These are phyloP conservation scores for Pocillopora damicornis DNA, from an alignment of 64 coral and sea anemone species.

Conservation along the genomic window DNA sequence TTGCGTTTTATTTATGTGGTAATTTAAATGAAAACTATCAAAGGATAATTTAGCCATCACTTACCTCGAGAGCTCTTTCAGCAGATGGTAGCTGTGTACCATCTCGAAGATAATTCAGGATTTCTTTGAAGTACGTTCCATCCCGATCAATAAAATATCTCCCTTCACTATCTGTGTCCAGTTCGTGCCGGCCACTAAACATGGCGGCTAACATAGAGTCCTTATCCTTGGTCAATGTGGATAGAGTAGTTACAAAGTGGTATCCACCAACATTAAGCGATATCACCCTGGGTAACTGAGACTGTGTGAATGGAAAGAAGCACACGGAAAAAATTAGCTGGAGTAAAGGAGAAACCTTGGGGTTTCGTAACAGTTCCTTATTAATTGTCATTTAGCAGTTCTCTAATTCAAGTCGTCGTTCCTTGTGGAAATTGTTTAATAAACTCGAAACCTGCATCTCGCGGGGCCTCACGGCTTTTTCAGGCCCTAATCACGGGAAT, in stretches of 20 bases:
- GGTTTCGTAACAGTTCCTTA: too few species aligned
- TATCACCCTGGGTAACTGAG: constrained; percentile 27
- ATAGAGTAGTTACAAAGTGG: constrained; percentile 62
- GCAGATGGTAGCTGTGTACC: constrained; percentile 52
- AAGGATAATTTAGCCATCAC: neutral
- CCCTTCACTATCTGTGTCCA: constrained; percentile 73
- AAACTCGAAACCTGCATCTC: too few species aligned
- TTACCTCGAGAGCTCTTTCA: constrained; percentile 57
- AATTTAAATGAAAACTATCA: too few species aligned
- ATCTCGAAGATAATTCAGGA: constrained; percentile 79
- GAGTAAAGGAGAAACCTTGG: too few species aligned
- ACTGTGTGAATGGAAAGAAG: neutral
- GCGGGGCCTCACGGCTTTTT: too few species aligned
- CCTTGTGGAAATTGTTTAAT: too few species aligned
- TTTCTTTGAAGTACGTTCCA: constrained; percentile 65
- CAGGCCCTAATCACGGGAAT: too few species aligned
- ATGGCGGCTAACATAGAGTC: constrained; percentile 74
- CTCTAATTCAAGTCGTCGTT: too few species aligned
- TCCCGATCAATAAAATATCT: constrained; percentile 84
- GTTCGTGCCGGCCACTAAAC: constrained; percentile 75
- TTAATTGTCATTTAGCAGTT: too few species aligned
- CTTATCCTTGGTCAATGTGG: constrained; percentile 76
- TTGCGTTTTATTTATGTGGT: too few species aligned
- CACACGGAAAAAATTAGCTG: too few species aligned
- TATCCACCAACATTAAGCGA: constrained; percentile 77